These are phyloP conservation scores for Brenthis daphne DNA, from an alignment of 2,888 invertebrate genomes.

Conservation along the genomic window DNA sequence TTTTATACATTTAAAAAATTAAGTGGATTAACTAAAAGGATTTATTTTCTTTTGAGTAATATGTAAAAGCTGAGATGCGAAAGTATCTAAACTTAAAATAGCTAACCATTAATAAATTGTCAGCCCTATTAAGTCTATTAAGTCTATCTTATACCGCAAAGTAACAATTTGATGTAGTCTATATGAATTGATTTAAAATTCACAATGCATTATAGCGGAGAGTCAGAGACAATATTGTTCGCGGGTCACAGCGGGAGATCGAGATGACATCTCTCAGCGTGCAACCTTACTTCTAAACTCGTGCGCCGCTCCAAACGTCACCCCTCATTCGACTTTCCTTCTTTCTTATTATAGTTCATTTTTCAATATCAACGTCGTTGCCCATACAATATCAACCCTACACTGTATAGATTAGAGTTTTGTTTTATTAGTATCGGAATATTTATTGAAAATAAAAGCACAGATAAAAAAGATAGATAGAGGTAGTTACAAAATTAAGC, in stretches of 20 bases:
- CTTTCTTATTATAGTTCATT: conserved; percentile 47
- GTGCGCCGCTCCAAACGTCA: conserved; percentile 47
- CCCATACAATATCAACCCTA: conserved; percentile 45
- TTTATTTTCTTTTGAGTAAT: too few relatives aligned
- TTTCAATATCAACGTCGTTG: conserved; percentile 39
- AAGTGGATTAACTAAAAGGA: too few relatives aligned
- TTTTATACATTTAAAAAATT: too few relatives aligned
- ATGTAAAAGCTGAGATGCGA: too few relatives aligned
- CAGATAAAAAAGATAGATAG: conserved; percentile 72
- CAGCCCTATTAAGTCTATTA: neutral
- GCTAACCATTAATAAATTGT: too few relatives aligned
- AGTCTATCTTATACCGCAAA: conserved; percentile 30
- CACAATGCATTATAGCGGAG: conserved; percentile 74
- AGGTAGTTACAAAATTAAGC: conserved; percentile 74
- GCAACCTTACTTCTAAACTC: conserved; percentile 67
- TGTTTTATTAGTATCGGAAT: conserved; percentile 56
- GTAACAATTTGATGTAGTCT: conserved; percentile 53
- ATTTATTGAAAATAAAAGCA: conserved; percentile 73
- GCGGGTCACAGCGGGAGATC: conserved; percentile 73
- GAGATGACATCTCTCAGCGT: conserved; percentile 81
- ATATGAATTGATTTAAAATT: conserved; percentile 78
- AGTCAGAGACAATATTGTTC: conserved; percentile 80
- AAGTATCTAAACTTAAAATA: too few relatives aligned
- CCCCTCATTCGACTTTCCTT: conserved; percentile 42
- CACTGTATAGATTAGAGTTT: conserved; percentile 54